Evolutionary conservation across 2,888 invertebrate species (phyloP), one percentile per base, ranked within the genome.

Genomic region (Drosophila aldrichi): DNA sequence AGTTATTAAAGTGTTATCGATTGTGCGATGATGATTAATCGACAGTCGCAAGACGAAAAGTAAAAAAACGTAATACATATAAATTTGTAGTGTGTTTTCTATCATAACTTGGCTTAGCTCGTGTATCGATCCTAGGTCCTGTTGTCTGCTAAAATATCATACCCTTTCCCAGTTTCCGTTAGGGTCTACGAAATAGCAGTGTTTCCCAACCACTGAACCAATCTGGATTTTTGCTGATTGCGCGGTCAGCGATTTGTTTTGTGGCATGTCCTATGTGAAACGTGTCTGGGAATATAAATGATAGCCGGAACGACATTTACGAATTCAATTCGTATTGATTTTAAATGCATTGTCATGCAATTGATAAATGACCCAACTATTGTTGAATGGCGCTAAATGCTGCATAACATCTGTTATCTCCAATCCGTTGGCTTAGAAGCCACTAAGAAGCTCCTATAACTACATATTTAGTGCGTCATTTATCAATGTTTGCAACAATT

Each of bases 231-330:
- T 40, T 49, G 49, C 64, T 69, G 46, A 36, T 56, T 64, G 41
- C 82, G 57, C 56, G 75, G 76, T 79, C 81, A 85, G 80, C 64
- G 52, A 63, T 70, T 81, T 69, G 49, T 69, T 18, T 64, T 66
- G 44, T 44, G 44, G 22, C 44, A 16, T 44, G 44, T 22, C 22
- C 44, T 16, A 8, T 44, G 69, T 25, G 51, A 34, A 20, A 61
- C 62, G 63, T 70, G 78, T 18, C 36, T 44, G 54, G 46, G 18
- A 20, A 64, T 71, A 72, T 58, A 58, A 72, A 64, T 55, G 64
- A 52, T 63, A 25, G 25, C 5, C 16, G 16, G n/a, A 44, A 10
- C 25, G n/a, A 20, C 38, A 22, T 20, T 59, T 55, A n/a, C 22
- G 32, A 77, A 78, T 68, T 79, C 55, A 65, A 72, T 77, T 54